Evolutionary conservation across 1,140 invertebrate species (phyloP).

Genomic region (Ceratina japonica): DNA sequence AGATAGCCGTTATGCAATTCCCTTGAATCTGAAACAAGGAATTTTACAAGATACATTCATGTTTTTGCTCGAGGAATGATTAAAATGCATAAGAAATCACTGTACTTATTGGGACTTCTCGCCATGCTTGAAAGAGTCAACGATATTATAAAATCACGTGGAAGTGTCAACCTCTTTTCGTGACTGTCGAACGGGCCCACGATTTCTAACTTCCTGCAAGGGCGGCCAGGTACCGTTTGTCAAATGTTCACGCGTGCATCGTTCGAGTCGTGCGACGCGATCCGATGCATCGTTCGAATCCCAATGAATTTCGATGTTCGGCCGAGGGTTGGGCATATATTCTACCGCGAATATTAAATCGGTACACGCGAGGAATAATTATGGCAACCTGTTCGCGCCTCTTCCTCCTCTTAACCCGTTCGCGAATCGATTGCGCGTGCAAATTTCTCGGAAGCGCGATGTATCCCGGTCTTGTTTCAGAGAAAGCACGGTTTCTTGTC

Average conservation of each 20-base stretch:
- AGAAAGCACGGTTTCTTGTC: neutral
- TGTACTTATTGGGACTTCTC: too few species aligned
- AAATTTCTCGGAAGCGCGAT: neutral
- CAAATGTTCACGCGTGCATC: conserved; percentile 34
- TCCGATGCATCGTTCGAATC: conserved; percentile 41
- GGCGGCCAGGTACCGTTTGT: conserved; percentile 34
- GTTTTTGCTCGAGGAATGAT: too few species aligned
- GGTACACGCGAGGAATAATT: conserved; percentile 21
- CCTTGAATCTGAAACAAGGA: too few species aligned
- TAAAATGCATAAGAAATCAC: too few species aligned
- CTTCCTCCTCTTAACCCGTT: neutral
- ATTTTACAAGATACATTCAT: too few species aligned
- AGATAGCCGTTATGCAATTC: too few species aligned
- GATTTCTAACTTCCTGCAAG: conserved; percentile 31
- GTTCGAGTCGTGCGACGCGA: conserved; percentile 23
- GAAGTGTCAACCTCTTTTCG: neutral
- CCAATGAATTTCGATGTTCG: conserved; percentile 35
- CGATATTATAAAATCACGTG: neutral
- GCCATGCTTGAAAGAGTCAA: too few species aligned
- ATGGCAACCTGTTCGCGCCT: neutral
- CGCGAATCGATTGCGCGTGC: neutral
- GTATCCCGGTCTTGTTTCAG: neutral
- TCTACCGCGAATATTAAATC: conserved; percentile 39
- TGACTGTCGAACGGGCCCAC: neutral
- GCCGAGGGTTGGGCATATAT: conserved; percentile 39